Conservation (phyloP, 2,888 invertebrate species). For the Tricholauxania praeusta region DNA sequence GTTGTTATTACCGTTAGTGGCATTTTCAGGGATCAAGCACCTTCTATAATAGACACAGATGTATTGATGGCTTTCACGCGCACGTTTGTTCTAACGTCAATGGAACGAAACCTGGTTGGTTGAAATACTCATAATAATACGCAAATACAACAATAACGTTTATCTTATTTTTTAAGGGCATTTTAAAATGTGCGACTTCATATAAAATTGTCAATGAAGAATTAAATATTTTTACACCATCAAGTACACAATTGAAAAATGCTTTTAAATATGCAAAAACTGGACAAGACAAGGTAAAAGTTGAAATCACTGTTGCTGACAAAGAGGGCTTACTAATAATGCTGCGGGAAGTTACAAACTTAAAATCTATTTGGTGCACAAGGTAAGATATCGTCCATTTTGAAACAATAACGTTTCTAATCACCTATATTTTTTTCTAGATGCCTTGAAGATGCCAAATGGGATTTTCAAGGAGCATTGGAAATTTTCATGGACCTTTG, state of each 20-base stretch:
- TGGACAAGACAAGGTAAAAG: conserved; percentile 31
- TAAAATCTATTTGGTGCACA: conserved; percentile 61
- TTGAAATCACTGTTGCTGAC: conserved; percentile 48
- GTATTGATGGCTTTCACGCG: conserved; percentile 51
- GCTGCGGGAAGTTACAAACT: conserved; percentile 58
- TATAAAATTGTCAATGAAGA: conserved; percentile 60
- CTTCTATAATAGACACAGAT: conserved; percentile 50
- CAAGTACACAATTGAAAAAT: conserved; percentile 49
- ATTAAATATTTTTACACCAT: conserved; percentile 57
- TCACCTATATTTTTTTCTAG: conserved; percentile 41
- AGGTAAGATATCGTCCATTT: conserved; percentile 39
- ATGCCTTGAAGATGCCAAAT: conserved; percentile 58
- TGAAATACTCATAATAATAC: not conserved
- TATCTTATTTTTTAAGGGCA: conserved; percentile 50
- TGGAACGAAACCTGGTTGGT: conserved; percentile 47
- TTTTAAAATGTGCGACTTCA: conserved; percentile 48
- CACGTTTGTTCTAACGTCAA: conserved; percentile 50
- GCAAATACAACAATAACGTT: not conserved
- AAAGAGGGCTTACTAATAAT: conserved; percentile 58
- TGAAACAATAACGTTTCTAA: not conserved
- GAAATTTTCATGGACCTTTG: conserved; percentile 52
- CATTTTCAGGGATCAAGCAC: conserved; percentile 50
- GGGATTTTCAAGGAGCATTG: conserved; percentile 56
- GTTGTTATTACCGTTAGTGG: conserved; percentile 49
- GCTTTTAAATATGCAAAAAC: conserved; percentile 55